Evolutionary conservation across 2,797 vertebrate species (phyloP), one percentile per base, ranked within the genome.

Genomic region (Neosalanx taihuensis): DNA sequence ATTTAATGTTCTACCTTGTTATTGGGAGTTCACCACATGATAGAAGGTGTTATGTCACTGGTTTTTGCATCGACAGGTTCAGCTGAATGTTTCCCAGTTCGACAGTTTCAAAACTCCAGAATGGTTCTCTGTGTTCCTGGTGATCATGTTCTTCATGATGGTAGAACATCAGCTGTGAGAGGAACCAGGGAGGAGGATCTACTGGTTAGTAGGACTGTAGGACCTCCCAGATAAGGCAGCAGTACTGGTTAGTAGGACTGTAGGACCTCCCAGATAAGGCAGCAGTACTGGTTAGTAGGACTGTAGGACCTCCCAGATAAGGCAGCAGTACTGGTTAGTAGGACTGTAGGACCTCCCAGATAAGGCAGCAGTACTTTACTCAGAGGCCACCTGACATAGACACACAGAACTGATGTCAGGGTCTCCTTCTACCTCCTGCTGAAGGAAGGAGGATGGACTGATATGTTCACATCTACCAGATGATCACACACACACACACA

Each of bases 301-400:
- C n/a, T n/a, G n/a, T n/a, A n/a, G n/a, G n/a, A n/a, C n/a, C n/a
- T n/a, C n/a, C n/a, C n/a, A n/a, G n/a, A n/a, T n/a, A n/a, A n/a
- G n/a, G n/a, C n/a, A n/a, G n/a, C n/a, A n/a, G n/a, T n/a, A n/a
- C n/a, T n/a, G n/a, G n/a, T n/a, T n/a, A n/a, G n/a, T n/a, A n/a
- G n/a, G n/a, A n/a, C n/a, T n/a, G n/a, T n/a, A n/a, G n/a, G n/a
- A n/a, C 90, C 90, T 87, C 59, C 70, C 78, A 87, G 85, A 93
- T 92, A 90, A 90, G 84, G 85, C 87, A 92, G 90, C 87, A 87
- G 79, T 81, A 84, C 80, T 76, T 75, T 81, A 81, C 86, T 90
- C 87, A 85, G 82, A 76, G n/a, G n/a, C 80, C 80, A 79, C 87
- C 81, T 89, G 84, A 81, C 87, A 90, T 89, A 78, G 83, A 81